These are phyloP conservation scores for Leptinotarsa juncta DNA, from an alignment of 2,888 invertebrate genomes.

Conservation along the genomic window DNA sequence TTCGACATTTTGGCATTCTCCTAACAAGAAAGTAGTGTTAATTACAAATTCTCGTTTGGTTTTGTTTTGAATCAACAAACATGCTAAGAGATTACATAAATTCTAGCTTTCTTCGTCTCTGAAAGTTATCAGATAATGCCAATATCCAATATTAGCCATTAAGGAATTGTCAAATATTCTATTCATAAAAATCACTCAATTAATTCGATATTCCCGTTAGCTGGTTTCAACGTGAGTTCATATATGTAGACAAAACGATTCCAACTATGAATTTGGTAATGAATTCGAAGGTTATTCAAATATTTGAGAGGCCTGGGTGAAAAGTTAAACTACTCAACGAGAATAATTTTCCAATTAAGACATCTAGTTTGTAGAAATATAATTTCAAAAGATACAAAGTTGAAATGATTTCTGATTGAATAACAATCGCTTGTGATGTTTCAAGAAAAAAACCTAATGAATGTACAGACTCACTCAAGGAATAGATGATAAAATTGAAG, in stretches of 20 bases:
- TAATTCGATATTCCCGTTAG: slow-evolving; percentile 7
- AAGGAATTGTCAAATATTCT: not conserved
- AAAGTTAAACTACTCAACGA: not conserved
- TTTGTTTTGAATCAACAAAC: not conserved
- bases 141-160: not conserved
- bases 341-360: slow-evolving; percentile 9
- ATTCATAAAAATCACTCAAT: slow-evolving; percentile 11
- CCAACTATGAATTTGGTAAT: slow-evolving; percentile 14
- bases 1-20: not conserved
- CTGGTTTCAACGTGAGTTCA: not conserved
- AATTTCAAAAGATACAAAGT: not conserved
- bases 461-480: too few relatives aligned
- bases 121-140: not conserved
- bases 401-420: not conserved
- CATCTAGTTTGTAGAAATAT: not conserved
- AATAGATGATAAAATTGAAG: too few relatives aligned
- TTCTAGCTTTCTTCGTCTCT: not conserved
- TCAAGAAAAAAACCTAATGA: too few relatives aligned
- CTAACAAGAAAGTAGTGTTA: not conserved
- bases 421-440: too few relatives aligned
- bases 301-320: slow-evolving; percentile 16
- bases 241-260: slow-evolving; percentile 3
- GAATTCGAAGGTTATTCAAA: slow-evolving; percentile 19
- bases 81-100: slow-evolving; percentile 6
- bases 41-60: not conserved